Base-by-base conservation (phyloP, 2,888 invertebrate species). In the Dryococelus australis region DNA sequence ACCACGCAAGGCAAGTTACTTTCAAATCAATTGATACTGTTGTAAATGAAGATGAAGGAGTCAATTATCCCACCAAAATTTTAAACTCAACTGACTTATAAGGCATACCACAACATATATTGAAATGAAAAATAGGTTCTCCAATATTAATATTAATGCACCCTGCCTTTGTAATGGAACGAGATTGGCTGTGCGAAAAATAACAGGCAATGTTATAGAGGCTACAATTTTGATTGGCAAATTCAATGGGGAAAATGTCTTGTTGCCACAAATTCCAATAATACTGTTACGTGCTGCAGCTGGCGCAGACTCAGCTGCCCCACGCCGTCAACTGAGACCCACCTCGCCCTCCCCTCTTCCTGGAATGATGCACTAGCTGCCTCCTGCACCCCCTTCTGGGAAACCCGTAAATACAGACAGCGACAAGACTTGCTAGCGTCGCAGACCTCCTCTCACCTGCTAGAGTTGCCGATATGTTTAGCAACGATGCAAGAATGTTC, bases 181-280 rank as follows among this genome's bases (percentile, higher is more conserved):
- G 51, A 9, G 88, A 79, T 79, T 89, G 27, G 26, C 84, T 20
- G 81, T 89, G 16, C 87, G 84, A 84, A 87, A 86, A n/a, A 35
- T 87, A 26, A 87, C 86, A 85, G 84, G 20, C 83, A 88, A 88
- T 51, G 53, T 89, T 13, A 86, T 87, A 89, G 90, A 91, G 89
- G 91, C 90, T 0, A 91, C 89, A 65, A 91, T 91, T 88, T 89
- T 91, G 43, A 90, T 28, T 86, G 90, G 90, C 2, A 89, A 89
- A 85, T 89, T 89, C 86, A 84, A 88, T 89, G 89, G 90, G 43
- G 89, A 90, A 89, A 86, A 89, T 87, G 90, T 91, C 8, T 16
- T 65, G 16, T 24, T 65, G 24, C 65, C 65, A 20, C 65, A 16
- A 5, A 65, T 65, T 6, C 65, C 65, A 65, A 65, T 65, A 16